Base-by-base conservation (phyloP, 2,797 vertebrate genomes). In the Xiphorhynchus erythropygius region DNA sequence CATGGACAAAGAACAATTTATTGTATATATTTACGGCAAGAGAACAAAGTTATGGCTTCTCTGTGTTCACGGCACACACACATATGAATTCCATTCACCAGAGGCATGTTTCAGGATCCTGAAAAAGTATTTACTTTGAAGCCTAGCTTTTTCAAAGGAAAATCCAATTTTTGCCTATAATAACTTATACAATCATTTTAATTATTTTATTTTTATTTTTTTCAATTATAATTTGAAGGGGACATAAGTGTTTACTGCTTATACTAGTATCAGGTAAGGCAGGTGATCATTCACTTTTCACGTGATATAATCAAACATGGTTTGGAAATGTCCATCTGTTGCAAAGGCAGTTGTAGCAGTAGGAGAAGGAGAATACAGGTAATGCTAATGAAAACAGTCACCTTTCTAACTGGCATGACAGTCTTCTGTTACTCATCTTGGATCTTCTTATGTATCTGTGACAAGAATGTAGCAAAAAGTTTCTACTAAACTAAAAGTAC, bases 41-140 rank as follows among this genome's bases (percentile, higher is more conserved):
- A 84, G 62, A 89, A 93, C 10, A 79, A 82, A 89, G 67, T 70
- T 76, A 63, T 19, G 70, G 23, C 63, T 75, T 89, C 68, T 83
- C 52, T 90, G 52, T 71, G 44, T 68, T 95, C 41, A 42, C 46
- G 60, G 70, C 25, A 35, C 57, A 59, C 6, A 24, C 46, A 65
- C 23, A 57, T 68, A 65, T 33, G 39, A 65, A 79, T 88, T 76
- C 18, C 37, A 79, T 82, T 93, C 89, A 67, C 83, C 63, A 84
- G 44, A 55, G 70, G 67, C 63, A 49, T 79, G 7, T 79, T 89
- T 82, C 65, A 35, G 68, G 19, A 93, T 92, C 41, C 67, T 84
- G 80, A 81, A 89, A 53, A 64, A 79, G 13, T 69, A 42, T 79
- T 95, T 81, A 32, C 70, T 89, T 89, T 75, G 59, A 94, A 94